phyloP scores from a whole-genome alignment of 2,113 vertebrate species.

The Noturus placidus region DNA sequence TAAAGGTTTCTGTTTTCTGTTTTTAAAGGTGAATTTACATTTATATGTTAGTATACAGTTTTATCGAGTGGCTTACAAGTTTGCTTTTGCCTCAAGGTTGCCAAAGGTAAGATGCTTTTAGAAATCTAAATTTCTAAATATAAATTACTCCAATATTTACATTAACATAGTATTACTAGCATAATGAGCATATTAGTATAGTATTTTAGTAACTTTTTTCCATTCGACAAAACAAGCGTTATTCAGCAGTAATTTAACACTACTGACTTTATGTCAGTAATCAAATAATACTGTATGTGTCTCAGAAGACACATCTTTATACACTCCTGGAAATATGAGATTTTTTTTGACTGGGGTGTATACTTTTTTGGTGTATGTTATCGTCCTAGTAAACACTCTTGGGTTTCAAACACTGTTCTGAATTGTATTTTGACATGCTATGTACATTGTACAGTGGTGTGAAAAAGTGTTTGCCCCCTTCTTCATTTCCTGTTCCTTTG shows the following conservation, averaged over 20 bases:
- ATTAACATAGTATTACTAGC: not conserved
- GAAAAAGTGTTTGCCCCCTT: no score
- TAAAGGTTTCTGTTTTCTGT: not conserved
- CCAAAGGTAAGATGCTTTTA: not conserved
- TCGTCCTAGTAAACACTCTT: not conserved
- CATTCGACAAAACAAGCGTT: not conserved
- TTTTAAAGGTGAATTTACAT: not conserved
- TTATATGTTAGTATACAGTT: no score
- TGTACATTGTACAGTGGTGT: no score
- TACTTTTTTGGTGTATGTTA: not conserved
- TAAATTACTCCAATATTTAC: not conserved
- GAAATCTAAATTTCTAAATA: not conserved
- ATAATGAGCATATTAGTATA: not conserved
- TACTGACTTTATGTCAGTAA: not conserved
- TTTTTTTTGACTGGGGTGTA: not conserved
- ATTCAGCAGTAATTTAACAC: not conserved
- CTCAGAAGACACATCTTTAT: not conserved
- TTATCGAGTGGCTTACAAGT: not conserved
- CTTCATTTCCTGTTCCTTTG: no score
- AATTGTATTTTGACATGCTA: not conserved
- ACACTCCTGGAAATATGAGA: not conserved
- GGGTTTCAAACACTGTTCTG: not conserved
- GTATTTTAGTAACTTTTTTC: not conserved
- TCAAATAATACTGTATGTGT: no score
- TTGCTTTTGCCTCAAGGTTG: not conserved